A percentile compares a stretch with the other conserved stretches of the same genome.
Evolutionary conservation across 2,888 invertebrate genomes (phyloP).

Genomic region (Odiellus spinosus): DNA sequence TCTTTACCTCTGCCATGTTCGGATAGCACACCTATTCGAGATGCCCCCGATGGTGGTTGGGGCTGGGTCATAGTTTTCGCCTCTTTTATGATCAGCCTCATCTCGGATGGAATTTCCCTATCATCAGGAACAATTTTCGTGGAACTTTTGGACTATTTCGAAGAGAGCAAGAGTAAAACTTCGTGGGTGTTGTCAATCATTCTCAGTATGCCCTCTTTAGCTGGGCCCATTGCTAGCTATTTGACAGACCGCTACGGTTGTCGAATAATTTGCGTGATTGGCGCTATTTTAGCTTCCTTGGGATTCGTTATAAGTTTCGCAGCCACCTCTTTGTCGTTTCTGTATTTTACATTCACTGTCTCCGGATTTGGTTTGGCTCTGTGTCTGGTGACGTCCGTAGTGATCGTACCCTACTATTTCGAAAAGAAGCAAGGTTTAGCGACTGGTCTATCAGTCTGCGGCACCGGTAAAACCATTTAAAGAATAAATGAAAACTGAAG

Average conservation of each 20-base stretch:
- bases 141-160: slow-evolving; percentile 68
- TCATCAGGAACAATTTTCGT: slow-evolving; percentile 79
- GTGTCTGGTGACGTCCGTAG: slow-evolving; percentile 74
- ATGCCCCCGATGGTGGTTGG: slow-evolving; percentile 67
- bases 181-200: slow-evolving; percentile 81
- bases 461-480: slow-evolving; percentile 45
- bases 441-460: slow-evolving; percentile 70
- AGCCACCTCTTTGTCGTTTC: slow-evolving; percentile 50
- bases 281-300: slow-evolving; percentile 52
- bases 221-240: slow-evolving; percentile 69
- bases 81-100: slow-evolving; percentile 72
- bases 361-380: slow-evolving; percentile 70
- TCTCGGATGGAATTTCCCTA: slow-evolving; percentile 82
- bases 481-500: no score
- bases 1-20: slow-evolving; percentile 1
- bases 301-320: slow-evolving; percentile 64
- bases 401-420: slow-evolving; percentile 78
- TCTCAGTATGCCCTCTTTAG: slow-evolving; percentile 74
- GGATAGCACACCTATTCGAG: no score
- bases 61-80: slow-evolving; percentile 84
- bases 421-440: slow-evolving; percentile 67
- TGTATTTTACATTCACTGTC: slow-evolving; percentile 66
- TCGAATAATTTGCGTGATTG: slow-evolving; percentile 56
- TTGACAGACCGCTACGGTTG: slow-evolving; percentile 71
- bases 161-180: slow-evolving; percentile 66